Evolutionary conservation across 1,140 invertebrate species (phyloP).

Genomic region (Olivierus martensii): DNA sequence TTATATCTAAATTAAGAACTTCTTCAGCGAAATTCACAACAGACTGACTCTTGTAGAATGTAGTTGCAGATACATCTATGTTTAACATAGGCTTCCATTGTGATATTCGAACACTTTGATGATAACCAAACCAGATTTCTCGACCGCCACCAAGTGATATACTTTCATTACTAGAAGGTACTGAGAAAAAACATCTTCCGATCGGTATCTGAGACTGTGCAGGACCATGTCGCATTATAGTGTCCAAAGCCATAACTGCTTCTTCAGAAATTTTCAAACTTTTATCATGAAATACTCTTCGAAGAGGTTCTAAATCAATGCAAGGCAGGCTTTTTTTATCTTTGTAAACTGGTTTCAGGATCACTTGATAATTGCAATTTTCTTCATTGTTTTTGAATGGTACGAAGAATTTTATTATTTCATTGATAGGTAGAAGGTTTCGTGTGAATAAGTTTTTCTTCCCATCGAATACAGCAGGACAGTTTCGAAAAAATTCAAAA

Average conservation of each 20-base stretch:
- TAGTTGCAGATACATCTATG: slow-evolving; percentile 12
- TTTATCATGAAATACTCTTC: background rate
- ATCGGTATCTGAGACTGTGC: slow-evolving; percentile 7
- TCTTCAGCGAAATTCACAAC: slow-evolving; percentile 6
- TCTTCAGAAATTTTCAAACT: no score
- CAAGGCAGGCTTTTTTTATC: background rate
- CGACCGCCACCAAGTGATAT: slow-evolving; percentile 5
- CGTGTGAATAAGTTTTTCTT: slow-evolving; percentile 2
- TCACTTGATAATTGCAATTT: background rate
- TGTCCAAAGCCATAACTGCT: slow-evolving; percentile 13
- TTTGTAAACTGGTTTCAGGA: slow-evolving; percentile 4
- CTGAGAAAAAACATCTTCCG: slow-evolving; percentile 14
- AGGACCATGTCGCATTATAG: slow-evolving; percentile 8
- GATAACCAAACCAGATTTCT: slow-evolving; percentile 17
- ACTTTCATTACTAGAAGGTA: background rate
- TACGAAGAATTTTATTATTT: no score
- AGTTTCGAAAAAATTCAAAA: background rate
- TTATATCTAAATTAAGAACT: background rate
- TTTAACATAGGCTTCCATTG: slow-evolving; percentile 16
- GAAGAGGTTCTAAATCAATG: slow-evolving; percentile 7
- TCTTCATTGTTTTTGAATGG: background rate
- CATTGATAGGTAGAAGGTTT: background rate
- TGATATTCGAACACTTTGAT: slow-evolving; percentile 11
- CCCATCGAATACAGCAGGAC: slow-evolving; percentile 5
- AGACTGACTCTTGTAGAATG: slow-evolving; percentile 4